A percentile compares a stretch with the other conserved stretches of the same genome.
phyloP scores from a whole-genome alignment of 2,797 vertebrate species.

The Syngnathus rostellatus region DNA sequence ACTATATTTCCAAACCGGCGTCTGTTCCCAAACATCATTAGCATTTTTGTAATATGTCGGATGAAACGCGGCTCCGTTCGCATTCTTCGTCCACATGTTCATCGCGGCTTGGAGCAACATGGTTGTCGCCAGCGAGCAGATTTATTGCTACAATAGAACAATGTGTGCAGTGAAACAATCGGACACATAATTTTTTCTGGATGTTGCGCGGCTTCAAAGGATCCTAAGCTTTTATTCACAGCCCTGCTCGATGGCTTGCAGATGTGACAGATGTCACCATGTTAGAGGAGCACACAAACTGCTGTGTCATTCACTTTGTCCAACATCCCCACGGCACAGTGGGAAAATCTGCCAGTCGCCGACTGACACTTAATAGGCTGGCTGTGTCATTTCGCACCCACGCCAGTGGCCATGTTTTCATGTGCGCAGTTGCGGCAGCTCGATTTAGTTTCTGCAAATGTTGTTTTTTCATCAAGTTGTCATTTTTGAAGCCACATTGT shows the following conservation, averaged over 20 bases:
- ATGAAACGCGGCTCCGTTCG: not conserved
- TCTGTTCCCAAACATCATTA: constrained; percentile 1
- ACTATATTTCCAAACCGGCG: not conserved
- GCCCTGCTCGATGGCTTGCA: constrained; percentile 7
- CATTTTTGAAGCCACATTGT: not conserved
- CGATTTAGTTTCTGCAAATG: not conserved
- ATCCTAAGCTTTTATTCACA: not conserved
- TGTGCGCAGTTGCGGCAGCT: not conserved
- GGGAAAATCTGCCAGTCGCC: not conserved
- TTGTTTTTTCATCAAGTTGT: not conserved
- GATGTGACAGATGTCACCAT: constrained; percentile 16
- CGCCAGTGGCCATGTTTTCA: not conserved
- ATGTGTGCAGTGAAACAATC: constrained; percentile 16
- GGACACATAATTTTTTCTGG: constrained; percentile 13
- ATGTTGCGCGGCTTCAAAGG: constrained; percentile 7
- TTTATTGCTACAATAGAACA: constrained; percentile 20
- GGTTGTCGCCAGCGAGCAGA: constrained; percentile 11
- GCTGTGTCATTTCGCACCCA: not conserved
- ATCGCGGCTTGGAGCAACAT: not conserved
- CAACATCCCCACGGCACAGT: not conserved
- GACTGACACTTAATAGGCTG: not conserved
- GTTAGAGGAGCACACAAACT: constrained; percentile 15
- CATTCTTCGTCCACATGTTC: constrained; percentile 4
- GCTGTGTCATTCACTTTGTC: constrained; percentile 1
- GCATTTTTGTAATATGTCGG: not conserved